Evolutionary conservation across 2,797 vertebrate species (phyloP).

Genomic region (Sphaeramia orbicularis): DNA sequence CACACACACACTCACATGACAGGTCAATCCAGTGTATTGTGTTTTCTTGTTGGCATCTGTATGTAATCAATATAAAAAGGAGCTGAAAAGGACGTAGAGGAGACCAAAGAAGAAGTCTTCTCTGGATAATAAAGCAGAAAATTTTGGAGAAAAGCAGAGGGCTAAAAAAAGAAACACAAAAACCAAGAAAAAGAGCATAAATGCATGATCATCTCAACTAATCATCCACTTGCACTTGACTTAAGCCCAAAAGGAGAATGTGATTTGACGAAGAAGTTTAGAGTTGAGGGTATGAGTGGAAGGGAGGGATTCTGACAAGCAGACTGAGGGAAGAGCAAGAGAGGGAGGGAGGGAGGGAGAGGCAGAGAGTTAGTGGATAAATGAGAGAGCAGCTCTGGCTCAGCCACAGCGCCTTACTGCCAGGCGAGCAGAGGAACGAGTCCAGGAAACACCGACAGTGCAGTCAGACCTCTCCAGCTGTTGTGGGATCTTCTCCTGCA

Average conservation of each 20-base stretch:
- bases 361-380: slow-evolving; percentile 63
- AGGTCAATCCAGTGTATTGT: slow-evolving; percentile 46
- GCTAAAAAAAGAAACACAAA: not conserved
- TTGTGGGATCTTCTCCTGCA: slow-evolving; percentile 52
- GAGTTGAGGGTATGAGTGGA: slow-evolving; percentile 15
- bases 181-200: slow-evolving; percentile 1
- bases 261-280: slow-evolving; percentile 39
- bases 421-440: slow-evolving; percentile 53
- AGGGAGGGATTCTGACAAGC: slow-evolving; percentile 41
- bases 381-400: slow-evolving; percentile 70
- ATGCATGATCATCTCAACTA: not conserved
- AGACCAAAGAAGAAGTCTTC: slow-evolving; percentile 1
- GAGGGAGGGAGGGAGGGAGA: slow-evolving; percentile 23
- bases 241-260: slow-evolving; percentile 8
- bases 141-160: not conserved
- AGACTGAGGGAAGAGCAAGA: slow-evolving; percentile 2
- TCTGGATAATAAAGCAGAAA: not conserved
- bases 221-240: not conserved
- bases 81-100: not conserved
- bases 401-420: slow-evolving; percentile 69
- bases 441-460: slow-evolving; percentile 50
- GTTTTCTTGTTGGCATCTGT: slow-evolving; percentile 28
- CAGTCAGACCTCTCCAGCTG: slow-evolving; percentile 40
- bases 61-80: slow-evolving; percentile 41
- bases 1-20: slow-evolving; percentile 6